Evolutionary conservation across 2,797 vertebrate genomes (phyloP).

Genomic region (Cercopithecus diana): DNA sequence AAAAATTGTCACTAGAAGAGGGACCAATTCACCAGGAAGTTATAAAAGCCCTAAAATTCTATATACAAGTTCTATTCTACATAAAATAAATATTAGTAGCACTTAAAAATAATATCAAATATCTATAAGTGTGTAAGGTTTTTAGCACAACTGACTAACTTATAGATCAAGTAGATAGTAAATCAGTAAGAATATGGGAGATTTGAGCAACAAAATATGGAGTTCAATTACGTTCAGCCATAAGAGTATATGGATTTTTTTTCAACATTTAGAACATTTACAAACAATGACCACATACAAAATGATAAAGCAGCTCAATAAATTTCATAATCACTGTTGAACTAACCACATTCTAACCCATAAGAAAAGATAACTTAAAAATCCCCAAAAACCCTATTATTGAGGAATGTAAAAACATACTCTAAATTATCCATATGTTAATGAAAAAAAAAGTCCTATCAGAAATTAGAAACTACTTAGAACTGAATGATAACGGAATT

Average conservation of each 20-base stretch:
- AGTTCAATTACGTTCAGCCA: neutral
- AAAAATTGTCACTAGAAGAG: neutral
- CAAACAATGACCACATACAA: neutral
- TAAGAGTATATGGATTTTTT: neutral
- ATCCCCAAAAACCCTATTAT: neutral
- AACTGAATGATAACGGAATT: neutral
- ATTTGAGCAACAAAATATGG: neutral
- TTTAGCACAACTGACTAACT: neutral
- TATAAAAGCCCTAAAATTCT: neutral
- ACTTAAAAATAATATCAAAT: neutral
- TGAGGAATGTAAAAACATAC: neutral
- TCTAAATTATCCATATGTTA: neutral
- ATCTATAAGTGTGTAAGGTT: neutral
- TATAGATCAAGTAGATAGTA: neutral
- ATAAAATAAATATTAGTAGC: neutral
- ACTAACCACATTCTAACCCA: neutral
- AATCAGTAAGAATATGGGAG: neutral
- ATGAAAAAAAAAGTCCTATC: neutral
- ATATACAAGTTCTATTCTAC: neutral
- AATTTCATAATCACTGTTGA: neutral
- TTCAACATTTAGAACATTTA: neutral
- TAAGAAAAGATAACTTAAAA: neutral
- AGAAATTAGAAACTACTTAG: neutral
- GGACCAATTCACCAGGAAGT: neutral
- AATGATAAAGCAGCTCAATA: neutral